phyloP scores from a whole-genome alignment of 2,113 vertebrate genomes.

The Pheucticus melanocephalus region DNA sequence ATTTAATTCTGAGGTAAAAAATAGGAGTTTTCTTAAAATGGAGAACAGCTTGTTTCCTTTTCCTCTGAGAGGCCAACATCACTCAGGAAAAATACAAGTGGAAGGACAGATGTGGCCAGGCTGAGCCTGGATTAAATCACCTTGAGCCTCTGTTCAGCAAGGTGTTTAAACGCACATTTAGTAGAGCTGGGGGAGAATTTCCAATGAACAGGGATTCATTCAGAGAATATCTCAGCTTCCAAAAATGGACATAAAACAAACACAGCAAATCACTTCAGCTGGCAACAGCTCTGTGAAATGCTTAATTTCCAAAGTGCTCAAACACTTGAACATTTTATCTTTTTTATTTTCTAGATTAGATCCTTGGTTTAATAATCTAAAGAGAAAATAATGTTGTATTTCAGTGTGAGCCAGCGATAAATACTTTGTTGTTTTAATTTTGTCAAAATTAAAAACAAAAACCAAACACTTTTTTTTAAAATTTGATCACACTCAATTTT shows the following conservation, averaged over 20 bases:
- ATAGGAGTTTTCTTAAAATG: neutral
- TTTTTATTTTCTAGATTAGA: neutral
- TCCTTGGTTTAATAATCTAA: neutral
- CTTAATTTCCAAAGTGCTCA: neutral
- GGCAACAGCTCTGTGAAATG: neutral
- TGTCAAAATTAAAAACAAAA: neutral
- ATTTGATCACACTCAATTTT: neutral
- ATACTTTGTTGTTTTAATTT: neutral
- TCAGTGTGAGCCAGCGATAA: neutral
- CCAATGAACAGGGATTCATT: neutral
- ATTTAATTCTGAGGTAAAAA: neutral
- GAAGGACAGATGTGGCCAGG: neutral
- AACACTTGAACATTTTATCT: neutral
- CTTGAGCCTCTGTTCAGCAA: neutral
- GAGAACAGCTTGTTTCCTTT: neutral
- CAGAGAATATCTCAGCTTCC: neutral
- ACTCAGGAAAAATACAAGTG: neutral
- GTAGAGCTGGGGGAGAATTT: neutral
- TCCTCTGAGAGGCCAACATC: neutral
- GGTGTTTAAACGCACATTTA: neutral
- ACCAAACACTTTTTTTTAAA: neutral
- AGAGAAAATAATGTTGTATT: neutral
- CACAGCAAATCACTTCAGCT: neutral
- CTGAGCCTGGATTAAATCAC: neutral
- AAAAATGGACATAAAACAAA: neutral